Conservation (phyloP, 2,113 vertebrate genomes). For the Gallinago undulata region DNA sequence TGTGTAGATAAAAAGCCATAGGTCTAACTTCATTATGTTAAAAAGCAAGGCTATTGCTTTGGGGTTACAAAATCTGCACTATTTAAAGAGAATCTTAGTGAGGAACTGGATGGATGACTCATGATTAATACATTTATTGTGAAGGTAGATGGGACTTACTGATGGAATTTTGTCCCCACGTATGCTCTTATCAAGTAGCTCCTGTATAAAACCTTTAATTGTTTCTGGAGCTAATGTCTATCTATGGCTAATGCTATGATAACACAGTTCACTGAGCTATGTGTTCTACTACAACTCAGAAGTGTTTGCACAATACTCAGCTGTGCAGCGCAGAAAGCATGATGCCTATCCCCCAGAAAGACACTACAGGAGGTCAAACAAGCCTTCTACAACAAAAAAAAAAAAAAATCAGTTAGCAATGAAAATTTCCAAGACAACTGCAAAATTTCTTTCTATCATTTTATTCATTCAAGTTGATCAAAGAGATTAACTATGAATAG, state of each 20-base stretch:
- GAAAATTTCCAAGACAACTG: not conserved
- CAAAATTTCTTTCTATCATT: not conserved
- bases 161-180: not conserved
- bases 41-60: not conserved
- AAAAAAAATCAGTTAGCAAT: not conserved
- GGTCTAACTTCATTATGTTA: not conserved
- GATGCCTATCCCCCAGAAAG: not conserved
- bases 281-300: not conserved
- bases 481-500: not conserved
- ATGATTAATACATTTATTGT: not conserved
- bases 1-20: not conserved
- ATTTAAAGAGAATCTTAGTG: not conserved
- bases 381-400: not conserved
- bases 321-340: not conserved
- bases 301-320: not conserved
- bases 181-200: not conserved
- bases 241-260: not conserved
- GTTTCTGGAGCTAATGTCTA: not conserved
- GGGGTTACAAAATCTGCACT: not conserved
- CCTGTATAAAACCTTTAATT: not conserved
- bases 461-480: not conserved
- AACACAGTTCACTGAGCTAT: not conserved
- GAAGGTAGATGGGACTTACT: not conserved
- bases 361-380: not conserved
- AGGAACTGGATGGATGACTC: not conserved